Percentiles rank a stretch among this genome's conserved stretches.
phyloP scores from a whole-genome alignment of 2,797 vertebrate genomes.

The Oryzias sinensis region DNA sequence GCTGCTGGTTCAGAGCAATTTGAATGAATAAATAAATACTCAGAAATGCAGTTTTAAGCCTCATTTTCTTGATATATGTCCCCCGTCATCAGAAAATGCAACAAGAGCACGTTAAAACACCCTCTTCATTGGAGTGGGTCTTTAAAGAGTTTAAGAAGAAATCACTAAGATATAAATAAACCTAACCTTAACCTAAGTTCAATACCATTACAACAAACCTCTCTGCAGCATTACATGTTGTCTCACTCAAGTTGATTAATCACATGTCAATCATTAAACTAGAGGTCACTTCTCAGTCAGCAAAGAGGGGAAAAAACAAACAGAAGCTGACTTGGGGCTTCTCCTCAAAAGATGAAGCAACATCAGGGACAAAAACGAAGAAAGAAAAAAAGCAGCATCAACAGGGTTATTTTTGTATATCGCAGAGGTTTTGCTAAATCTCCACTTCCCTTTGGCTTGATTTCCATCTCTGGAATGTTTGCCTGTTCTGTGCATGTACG shows the following conservation, averaged over 20 bases:
- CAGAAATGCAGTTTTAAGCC: too few relatives aligned
- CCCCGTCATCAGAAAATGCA: too few relatives aligned
- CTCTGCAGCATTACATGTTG: conserved; percentile 45
- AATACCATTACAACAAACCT: conserved; percentile 33
- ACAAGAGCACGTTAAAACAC: too few relatives aligned
- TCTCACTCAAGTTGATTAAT: conserved; percentile 69
- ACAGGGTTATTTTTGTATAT: conserved; percentile 44
- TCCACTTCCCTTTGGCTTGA: conserved; percentile 1
- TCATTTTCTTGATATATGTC: too few relatives aligned
- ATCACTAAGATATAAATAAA: too few relatives aligned
- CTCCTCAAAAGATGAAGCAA: conserved; percentile 56
- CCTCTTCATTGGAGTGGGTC: too few relatives aligned
- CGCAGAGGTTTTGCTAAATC: conserved; percentile 35
- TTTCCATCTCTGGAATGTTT: conserved; percentile 36
- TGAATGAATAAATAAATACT: too few relatives aligned
- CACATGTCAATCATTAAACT: conserved; percentile 71
- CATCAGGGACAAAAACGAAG: conserved; percentile 40
- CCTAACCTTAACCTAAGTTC: background rate
- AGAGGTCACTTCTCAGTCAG: conserved; percentile 68
- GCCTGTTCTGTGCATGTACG: conserved; percentile 44
- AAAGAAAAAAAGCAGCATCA: conserved; percentile 19
- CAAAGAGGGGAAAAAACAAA: conserved; percentile 9
- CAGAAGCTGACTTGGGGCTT: background rate
- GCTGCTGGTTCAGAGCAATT: too few relatives aligned
- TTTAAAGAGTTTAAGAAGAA: too few relatives aligned